Evolutionary conservation across 2,797 vertebrate species (phyloP).

Genomic region (Scolopax rusticola): DNA sequence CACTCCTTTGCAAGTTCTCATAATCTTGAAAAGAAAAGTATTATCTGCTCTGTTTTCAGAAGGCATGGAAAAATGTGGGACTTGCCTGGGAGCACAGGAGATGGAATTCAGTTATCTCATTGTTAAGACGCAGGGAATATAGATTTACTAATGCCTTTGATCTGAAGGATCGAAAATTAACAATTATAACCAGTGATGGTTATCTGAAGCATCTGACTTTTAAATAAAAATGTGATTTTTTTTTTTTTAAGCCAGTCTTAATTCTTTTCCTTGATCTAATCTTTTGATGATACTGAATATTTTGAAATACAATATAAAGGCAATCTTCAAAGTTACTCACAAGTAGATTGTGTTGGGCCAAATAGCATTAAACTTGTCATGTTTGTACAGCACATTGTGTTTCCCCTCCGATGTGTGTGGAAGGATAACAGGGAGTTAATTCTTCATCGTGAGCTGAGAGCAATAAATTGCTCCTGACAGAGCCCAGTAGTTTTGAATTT

Average conservation of each 20-base stretch:
- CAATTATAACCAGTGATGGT: not conserved
- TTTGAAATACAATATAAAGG: not conserved
- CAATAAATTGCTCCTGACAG: conserved; percentile 32
- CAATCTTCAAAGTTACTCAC: not conserved
- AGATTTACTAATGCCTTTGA: conserved; percentile 12
- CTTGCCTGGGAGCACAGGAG: not conserved
- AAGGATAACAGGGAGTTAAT: conserved; percentile 35
- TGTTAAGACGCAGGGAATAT: not conserved
- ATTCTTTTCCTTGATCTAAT: not conserved
- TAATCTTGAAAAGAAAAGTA: not conserved
- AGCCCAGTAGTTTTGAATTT: conserved; percentile 52
- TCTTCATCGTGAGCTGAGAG: not conserved
- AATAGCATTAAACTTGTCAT: not conserved
- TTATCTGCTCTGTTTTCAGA: not conserved
- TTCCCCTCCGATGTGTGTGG: not conserved
- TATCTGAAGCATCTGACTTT: conserved; percentile 23
- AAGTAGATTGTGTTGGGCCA: not conserved
- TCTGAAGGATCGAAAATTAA: conserved; percentile 5
- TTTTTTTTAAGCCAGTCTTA: conserved; percentile 6
- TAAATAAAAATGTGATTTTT: not conserved
- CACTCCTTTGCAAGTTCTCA: not conserved
- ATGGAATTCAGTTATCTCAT: not conserved
- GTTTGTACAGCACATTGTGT: not conserved
- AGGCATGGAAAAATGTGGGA: not conserved
- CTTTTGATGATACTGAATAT: not conserved